Evolutionary conservation across 2,797 vertebrate genomes (phyloP).

Genomic region (Denticeps clupeoides): DNA sequence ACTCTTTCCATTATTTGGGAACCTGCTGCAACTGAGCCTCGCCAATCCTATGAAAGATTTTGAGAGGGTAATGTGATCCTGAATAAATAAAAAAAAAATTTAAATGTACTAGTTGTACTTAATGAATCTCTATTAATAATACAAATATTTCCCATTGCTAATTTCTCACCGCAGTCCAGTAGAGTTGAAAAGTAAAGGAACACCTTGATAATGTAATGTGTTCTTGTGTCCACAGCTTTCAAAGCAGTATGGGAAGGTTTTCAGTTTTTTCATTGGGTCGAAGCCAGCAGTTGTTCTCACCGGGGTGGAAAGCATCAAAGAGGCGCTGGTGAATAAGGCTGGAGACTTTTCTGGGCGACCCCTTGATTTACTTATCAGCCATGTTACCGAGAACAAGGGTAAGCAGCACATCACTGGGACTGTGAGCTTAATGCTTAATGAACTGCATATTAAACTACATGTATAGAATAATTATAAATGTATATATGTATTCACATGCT

Average conservation of each 20-base stretch:
- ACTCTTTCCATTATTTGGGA: neutral
- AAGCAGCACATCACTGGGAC: constrained; percentile 2
- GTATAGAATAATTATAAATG: neutral
- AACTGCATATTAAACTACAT: neutral
- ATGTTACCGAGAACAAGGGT: constrained; percentile 36
- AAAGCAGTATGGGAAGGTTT: constrained; percentile 48
- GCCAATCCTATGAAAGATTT: too few relatives aligned
- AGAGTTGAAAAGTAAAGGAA: too few relatives aligned
- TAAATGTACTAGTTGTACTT: too few relatives aligned
- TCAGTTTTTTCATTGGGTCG: constrained; percentile 45
- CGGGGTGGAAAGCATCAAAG: constrained; percentile 58
- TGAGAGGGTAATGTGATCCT: too few relatives aligned
- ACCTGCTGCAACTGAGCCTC: too few relatives aligned
- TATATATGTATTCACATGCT: neutral
- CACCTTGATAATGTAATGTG: too few relatives aligned
- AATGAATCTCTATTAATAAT: too few relatives aligned
- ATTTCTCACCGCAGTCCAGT: too few relatives aligned
- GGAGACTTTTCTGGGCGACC: constrained; percentile 52
- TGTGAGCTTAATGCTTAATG: too few relatives aligned
- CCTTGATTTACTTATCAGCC: constrained; percentile 38
- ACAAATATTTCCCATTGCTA: too few relatives aligned
- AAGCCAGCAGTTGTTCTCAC: constrained; percentile 47
- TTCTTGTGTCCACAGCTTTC: too few relatives aligned
- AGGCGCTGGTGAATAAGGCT: constrained; percentile 41
- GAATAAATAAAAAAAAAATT: too few relatives aligned